A percentile compares a stretch with the other conserved stretches of the same genome.
phyloP scores from a whole-genome alignment of 2,113 vertebrate species.

The chimpanzee (Pan troglodytes) region NHGRI_mPanTro3-v2.1_pri NC_086015.1:22884501-22885000 shows the following conservation, averaged over 20 bases:
- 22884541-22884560: constrained; percentile 73
- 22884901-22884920: constrained; percentile 44
- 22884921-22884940: neutral
- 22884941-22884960: neutral
- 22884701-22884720: constrained; percentile 39
- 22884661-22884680: neutral
- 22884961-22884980: neutral
- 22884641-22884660: neutral
- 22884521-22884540: constrained; percentile 69
- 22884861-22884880: constrained; percentile 51
- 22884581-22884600: constrained; percentile 19
- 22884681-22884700: no score
- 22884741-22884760: constrained; percentile 60
- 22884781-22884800: constrained; percentile 64
- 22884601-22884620: constrained; percentile 21
- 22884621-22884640: neutral
- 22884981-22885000: neutral
- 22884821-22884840: constrained; percentile 40
- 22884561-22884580: constrained; percentile 54
- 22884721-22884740: constrained; percentile 57
- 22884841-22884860: constrained; percentile 56
- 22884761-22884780: constrained; percentile 56
- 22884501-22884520: constrained; percentile 72
- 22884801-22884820: constrained; percentile 67
- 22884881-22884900: constrained; percentile 54